A percentile compares a stretch with the other conserved stretches of the same genome.
phyloP scores from a whole-genome alignment of 1,140 invertebrate species.

The Drosophila santomea region DNA sequence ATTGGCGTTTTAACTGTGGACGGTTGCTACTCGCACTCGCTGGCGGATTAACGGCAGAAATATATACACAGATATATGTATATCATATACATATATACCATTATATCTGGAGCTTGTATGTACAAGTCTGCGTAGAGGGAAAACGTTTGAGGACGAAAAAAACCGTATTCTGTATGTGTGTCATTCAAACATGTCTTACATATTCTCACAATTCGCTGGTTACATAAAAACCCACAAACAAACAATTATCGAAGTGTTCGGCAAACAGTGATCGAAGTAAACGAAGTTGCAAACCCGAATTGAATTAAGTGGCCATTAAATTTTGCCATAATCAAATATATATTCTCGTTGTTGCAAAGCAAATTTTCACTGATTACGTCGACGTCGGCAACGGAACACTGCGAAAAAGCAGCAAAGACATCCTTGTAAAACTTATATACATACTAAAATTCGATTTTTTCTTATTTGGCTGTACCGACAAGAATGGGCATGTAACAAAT shows the following conservation, averaged over 20 bases:
- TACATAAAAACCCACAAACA: slow-evolving; percentile 69
- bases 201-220: slow-evolving; percentile 42
- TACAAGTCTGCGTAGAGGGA: slow-evolving; percentile 62
- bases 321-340: slow-evolving; percentile 8
- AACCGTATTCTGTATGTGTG: slow-evolving; percentile 67
- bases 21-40: slow-evolving; percentile 82
- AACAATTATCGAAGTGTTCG: slow-evolving; percentile 20
- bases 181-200: slow-evolving; percentile 20
- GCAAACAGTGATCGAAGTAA: slow-evolving; percentile 13
- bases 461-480: slow-evolving; percentile 36
- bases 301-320: slow-evolving; percentile 14
- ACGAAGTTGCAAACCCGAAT: not conserved
- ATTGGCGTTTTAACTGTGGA: slow-evolving; percentile 85
- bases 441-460: slow-evolving; percentile 74
- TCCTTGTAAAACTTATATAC: slow-evolving; percentile 77
- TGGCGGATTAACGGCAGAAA: slow-evolving; percentile 79
- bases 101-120: slow-evolving; percentile 56
- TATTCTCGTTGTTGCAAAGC: slow-evolving; percentile 5
- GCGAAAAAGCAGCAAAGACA: slow-evolving; percentile 57
- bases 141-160: slow-evolving; percentile 49
- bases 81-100: slow-evolving; percentile 40
- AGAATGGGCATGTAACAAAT: slow-evolving; percentile 4
- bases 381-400: slow-evolving; percentile 44
- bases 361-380: slow-evolving; percentile 42
- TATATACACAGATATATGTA: slow-evolving; percentile 56